Conservation (phyloP, 2,888 invertebrate species). For the Bruchidius siliquastri region DNA sequence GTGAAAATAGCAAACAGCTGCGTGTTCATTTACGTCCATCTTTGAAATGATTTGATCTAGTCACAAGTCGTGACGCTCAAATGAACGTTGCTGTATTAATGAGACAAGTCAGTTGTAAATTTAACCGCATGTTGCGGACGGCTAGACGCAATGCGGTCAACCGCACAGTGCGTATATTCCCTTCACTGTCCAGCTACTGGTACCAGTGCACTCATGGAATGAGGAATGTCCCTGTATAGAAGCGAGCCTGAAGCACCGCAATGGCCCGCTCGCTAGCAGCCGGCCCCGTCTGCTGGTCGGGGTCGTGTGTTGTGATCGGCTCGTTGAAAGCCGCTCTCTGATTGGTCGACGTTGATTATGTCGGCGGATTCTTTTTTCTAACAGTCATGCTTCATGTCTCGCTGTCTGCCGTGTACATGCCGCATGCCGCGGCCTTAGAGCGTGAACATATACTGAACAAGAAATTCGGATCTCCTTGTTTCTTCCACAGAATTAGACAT, state of each 20-base stretch:
- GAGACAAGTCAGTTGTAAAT: too few species aligned
- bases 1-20: too few species aligned
- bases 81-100: too few species aligned
- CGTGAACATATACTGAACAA: not conserved
- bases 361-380: conserved; percentile 48
- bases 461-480: not conserved
- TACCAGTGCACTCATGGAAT: too few species aligned
- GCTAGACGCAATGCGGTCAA: too few species aligned
- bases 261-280: not conserved
- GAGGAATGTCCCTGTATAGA: too few species aligned
- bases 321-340: conserved; percentile 44
- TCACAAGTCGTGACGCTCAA: too few species aligned
- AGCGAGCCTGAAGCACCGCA: not conserved
- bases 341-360: conserved; percentile 49
- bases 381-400: conserved; percentile 48
- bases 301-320: conserved; percentile 26
- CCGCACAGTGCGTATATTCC: too few species aligned
- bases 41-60: too few species aligned
- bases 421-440: not conserved
- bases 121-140: too few species aligned
- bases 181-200: too few species aligned
- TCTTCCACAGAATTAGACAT: not conserved
- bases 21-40: too few species aligned
- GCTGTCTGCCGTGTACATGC: conserved; percentile 23
- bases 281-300: not conserved